Base-by-base conservation (phyloP, 2,888 invertebrate species). In the Gandaritis pyraliata region DNA sequence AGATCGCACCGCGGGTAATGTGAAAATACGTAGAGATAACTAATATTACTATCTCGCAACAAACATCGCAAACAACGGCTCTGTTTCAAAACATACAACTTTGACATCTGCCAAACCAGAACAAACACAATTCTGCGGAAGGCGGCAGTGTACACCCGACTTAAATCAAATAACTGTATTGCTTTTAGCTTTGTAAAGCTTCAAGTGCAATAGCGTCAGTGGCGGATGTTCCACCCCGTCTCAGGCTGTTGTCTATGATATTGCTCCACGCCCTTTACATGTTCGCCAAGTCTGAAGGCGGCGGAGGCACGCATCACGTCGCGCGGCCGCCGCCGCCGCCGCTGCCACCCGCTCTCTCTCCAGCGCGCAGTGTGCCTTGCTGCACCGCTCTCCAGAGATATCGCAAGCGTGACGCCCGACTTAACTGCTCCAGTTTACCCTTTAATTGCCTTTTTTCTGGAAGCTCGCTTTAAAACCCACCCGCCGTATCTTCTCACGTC, bases 101-200 rank as follows among this genome's bases (percentile, higher is more conserved):
- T 91, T 90, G 91, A 90, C 90, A 91, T 90, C 87, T 91, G 89
- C 89, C 90, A 90, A 92, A 90, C 88, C 85, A 87, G 90, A 83
- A 86, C 87, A 91, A 91, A 90, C 88, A 90, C 88, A 90, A 90
- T 89, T 87, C 88, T 84, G 79, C 81, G 84, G 86, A 89, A 90
- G 88, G 86, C 88, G 83, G 83, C 78, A 81, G 88, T 85, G 87
- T 86, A 90, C 86, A 88, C 83, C 83, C 89, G 89, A 84, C 89
- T 91, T 90, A 91, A 92, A 92, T 91, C 90, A 92, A 92, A 92
- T 92, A 92, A 92, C 90, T 90, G 90, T 92, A 90, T 91, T 90
- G 91, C 90, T 91, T 90, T 88, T 87, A 90, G 91, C 90, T 90
- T 87, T 90, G 90, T 90, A 90, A 89, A 84, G 88, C 89, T 89